phyloP scores from a whole-genome alignment of 2,888 invertebrate genomes.

The Augiades crinisus region DNA sequence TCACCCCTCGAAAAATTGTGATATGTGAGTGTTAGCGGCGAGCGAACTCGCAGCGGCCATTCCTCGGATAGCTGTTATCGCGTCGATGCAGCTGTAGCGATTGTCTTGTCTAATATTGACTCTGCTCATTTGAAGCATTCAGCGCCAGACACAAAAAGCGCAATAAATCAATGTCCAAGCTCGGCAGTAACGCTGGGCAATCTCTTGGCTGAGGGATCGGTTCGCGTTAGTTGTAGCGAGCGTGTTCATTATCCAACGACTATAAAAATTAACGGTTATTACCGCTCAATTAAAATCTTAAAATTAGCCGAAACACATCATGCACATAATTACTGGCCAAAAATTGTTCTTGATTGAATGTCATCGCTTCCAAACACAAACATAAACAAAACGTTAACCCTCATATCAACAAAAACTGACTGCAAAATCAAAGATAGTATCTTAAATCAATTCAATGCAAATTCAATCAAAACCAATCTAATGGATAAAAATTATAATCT shows the following conservation, averaged over 20 bases:
- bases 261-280: background rate
- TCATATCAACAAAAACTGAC: constrained; percentile 1
- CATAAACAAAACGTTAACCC: constrained; percentile 41
- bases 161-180: constrained; percentile 59
- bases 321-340: constrained; percentile 10
- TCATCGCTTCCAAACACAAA: constrained; percentile 31
- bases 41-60: constrained; percentile 18
- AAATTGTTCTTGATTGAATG: constrained; percentile 33
- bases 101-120: constrained; percentile 24
- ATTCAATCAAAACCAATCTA: no score
- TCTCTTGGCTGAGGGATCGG: constrained; percentile 45
- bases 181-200: constrained; percentile 45
- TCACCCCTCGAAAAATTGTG: constrained; percentile 49
- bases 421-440: background rate
- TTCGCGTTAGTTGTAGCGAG: constrained; percentile 28
- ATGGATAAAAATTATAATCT: no score
- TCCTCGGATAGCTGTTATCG: constrained; percentile 16
- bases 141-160: constrained; percentile 49
- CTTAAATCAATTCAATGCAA: background rate
- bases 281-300: background rate
- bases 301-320: background rate
- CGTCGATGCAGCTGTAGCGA: constrained; percentile 11
- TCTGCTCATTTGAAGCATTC: constrained; percentile 41
- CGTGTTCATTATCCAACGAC: background rate
- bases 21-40: constrained; percentile 41